Evolutionary conservation across 2,888 invertebrate genomes (phyloP).

Genomic region (Hartigia nigra): DNA sequence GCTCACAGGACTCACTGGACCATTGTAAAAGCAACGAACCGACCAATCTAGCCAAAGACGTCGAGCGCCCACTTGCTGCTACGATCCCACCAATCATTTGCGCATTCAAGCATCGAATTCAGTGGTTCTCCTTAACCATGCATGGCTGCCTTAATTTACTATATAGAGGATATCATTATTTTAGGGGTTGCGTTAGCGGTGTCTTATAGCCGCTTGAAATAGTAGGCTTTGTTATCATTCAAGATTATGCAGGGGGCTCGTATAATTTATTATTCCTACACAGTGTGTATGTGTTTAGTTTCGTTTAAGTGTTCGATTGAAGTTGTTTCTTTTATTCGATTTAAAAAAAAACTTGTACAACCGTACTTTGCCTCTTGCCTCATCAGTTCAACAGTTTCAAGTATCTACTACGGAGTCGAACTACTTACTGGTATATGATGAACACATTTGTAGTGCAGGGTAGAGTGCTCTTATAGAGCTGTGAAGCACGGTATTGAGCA

Average conservation of each 20-base stretch:
- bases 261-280: not conserved
- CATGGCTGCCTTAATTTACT: not conserved
- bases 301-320: not conserved
- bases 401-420: not conserved
- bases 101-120: conserved; percentile 39
- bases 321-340: not conserved
- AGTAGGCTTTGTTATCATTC: not conserved
- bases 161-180: not conserved
- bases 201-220: not conserved
- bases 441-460: not conserved
- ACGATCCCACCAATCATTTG: conserved; percentile 45
- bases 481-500: not conserved
- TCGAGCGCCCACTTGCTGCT: conserved; percentile 26
- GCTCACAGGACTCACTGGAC: conserved; percentile 32
- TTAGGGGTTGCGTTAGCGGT: not conserved
- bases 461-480: not conserved
- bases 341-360: not conserved
- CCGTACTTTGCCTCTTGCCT: not conserved
- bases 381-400: not conserved
- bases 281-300: not conserved
- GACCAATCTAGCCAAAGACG: conserved; percentile 27
- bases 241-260: not conserved
- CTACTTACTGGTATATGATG: not conserved
- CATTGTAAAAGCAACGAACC: conserved; percentile 45
- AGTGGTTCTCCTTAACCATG: conserved; percentile 36